Evolutionary conservation across 2,797 vertebrate genomes (phyloP).

Genomic region (Argyrosomus regius): DNA sequence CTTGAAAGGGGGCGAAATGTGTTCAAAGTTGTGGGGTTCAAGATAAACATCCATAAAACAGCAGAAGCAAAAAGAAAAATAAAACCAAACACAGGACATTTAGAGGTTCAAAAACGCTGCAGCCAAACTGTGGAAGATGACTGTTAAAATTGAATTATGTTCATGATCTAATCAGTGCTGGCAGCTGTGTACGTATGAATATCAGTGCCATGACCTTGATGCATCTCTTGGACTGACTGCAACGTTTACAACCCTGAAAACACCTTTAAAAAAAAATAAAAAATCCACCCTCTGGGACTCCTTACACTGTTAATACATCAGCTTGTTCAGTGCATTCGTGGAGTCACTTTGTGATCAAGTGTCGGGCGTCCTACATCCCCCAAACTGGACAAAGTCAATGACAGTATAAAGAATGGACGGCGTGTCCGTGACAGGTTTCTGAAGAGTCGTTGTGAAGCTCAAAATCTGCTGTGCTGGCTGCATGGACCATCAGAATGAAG

Average conservation of each 20-base stretch:
- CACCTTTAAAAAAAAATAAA: conserved; percentile 19
- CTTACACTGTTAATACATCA: conserved; percentile 14
- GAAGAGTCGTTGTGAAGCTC: too few relatives aligned
- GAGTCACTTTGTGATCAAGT: conserved; percentile 26
- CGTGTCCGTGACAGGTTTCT: too few relatives aligned
- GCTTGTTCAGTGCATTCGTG: conserved; percentile 19
- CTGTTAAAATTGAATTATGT: conserved; percentile 49
- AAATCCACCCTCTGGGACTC: conserved; percentile 59
- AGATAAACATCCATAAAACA: conserved; percentile 40
- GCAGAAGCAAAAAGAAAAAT: conserved; percentile 44
- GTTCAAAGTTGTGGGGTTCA: neutral
- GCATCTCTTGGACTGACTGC: conserved; percentile 57
- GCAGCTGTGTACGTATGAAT: conserved; percentile 38
- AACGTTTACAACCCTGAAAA: conserved; percentile 61
- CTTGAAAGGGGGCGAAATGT: conserved; percentile 21
- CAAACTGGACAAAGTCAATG: conserved; percentile 14
- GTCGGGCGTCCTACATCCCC: conserved; percentile 25
- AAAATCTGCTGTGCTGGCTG: too few relatives aligned
- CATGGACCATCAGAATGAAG: too few relatives aligned
- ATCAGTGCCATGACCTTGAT: conserved; percentile 60
- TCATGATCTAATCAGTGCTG: conserved; percentile 53
- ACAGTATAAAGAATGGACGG: too few relatives aligned
- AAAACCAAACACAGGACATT: conserved; percentile 34
- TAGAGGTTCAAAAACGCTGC: conserved; percentile 60
- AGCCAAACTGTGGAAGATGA: conserved; percentile 45